Evolutionary conservation across 2,888 invertebrate genomes (phyloP).

Genomic region (Acanthosepion pharaonis): DNA sequence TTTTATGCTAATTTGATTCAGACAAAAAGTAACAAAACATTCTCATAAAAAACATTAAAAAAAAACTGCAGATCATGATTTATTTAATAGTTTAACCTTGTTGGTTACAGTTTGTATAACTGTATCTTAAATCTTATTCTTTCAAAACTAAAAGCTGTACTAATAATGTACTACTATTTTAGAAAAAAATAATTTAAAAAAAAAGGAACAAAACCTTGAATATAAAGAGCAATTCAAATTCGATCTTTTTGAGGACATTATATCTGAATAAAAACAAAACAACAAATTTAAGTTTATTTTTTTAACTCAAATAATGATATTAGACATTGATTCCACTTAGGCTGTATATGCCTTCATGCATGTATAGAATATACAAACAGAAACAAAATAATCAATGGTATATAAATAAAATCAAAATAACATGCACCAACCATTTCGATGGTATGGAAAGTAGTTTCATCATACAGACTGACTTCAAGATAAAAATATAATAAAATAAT

Average conservation of each 20-base stretch:
- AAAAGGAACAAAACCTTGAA: no score
- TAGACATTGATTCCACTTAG: background rate
- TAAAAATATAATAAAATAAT: no score
- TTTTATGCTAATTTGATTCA: background rate
- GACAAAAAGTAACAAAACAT: background rate
- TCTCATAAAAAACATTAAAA: background rate
- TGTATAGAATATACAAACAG: background rate
- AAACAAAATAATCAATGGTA: background rate
- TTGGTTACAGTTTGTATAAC: no score
- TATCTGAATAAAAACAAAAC: background rate
- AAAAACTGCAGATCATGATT: background rate
- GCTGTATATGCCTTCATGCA: background rate
- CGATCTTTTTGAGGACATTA: background rate
- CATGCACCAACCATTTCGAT: background rate
- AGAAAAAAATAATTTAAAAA: no score
- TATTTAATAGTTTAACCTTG: no score
- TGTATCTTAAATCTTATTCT: no score
- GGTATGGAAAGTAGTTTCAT: background rate
- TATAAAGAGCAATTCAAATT: background rate
- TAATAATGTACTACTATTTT: no score
- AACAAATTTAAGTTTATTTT: background rate
- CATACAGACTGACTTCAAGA: background rate
- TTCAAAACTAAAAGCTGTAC: no score
- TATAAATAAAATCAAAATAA: background rate
- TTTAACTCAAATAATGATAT: background rate